A percentile compares a stretch with the other conserved stretches of the same genome.
Conservation (phyloP, 92 coral and sea anemone species). For the Metridium senile region DNA sequence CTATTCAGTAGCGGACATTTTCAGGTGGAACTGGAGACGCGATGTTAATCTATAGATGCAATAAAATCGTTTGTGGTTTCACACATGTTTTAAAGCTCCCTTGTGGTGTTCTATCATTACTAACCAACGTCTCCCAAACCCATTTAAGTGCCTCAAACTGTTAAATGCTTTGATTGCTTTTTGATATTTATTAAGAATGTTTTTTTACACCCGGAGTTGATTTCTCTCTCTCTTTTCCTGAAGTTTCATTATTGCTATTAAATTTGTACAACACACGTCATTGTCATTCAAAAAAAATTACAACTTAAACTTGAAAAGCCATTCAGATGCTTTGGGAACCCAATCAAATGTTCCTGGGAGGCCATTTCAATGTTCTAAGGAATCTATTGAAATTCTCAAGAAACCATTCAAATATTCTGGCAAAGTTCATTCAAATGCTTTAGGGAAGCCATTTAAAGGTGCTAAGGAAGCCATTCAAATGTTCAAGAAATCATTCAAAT, state of each 20-base stretch:
- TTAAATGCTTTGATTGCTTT: slow-evolving; percentile 24
- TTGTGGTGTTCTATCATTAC: slow-evolving; percentile 15
- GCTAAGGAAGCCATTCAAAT: slow-evolving; percentile 2
- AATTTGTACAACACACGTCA: neutral
- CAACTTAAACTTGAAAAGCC: slow-evolving; percentile 12
- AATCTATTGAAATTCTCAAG: neutral
- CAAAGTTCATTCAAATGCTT: neutral
- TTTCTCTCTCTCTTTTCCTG: neutral
- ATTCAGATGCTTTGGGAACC: slow-evolving; percentile 10
- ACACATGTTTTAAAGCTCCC: neutral
- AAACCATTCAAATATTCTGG: neutral
- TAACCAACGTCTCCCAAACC: slow-evolving; percentile 7
- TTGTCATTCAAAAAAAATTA: slow-evolving; percentile 1
- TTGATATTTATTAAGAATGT: slow-evolving; percentile 6
- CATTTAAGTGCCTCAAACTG: slow-evolving; percentile 32
- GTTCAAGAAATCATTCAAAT: neutral
- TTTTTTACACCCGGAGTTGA: neutral
- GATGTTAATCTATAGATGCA: neutral
- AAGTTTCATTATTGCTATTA: neutral
- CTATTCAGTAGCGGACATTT: neutral
- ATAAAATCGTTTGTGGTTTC: neutral
- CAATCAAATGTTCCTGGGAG: slow-evolving; percentile 3
- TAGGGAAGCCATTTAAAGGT: slow-evolving; percentile 1
- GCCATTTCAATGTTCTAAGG: neutral
- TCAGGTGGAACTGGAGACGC: neutral